Evolutionary conservation across 2,888 invertebrate species (phyloP).

Genomic region (Ypsolopha sequella): DNA sequence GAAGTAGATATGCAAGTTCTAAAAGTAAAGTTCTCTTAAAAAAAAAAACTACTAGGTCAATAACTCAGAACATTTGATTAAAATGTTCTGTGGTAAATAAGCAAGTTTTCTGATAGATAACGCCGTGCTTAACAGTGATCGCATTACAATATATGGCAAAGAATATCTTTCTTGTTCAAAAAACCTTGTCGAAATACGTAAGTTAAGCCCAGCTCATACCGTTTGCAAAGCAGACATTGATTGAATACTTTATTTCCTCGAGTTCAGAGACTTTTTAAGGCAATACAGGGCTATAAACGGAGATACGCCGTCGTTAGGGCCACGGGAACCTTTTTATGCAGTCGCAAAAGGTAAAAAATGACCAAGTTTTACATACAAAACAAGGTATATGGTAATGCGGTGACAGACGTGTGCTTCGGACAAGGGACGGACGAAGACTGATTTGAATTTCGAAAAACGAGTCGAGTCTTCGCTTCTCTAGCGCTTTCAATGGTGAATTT

Average conservation of each 20-base stretch:
- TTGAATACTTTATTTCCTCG: neutral
- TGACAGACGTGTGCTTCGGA: constrained; percentile 39
- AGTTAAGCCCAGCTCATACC: neutral
- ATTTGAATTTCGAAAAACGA: constrained; percentile 63
- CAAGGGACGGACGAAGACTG: constrained; percentile 47
- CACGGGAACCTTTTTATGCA: neutral
- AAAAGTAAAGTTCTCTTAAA: too few species aligned
- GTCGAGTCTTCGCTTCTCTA: constrained; percentile 27
- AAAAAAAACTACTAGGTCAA: too few species aligned
- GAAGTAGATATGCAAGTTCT: too few species aligned
- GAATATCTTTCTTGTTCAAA: too few species aligned
- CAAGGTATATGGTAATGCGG: constrained; percentile 50
- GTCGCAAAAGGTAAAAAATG: neutral
- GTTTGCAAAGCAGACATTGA: neutral
- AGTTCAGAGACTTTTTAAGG: neutral
- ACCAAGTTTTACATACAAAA: constrained; percentile 34
- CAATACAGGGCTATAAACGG: neutral
- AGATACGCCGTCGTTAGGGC: neutral
- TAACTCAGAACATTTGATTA: too few species aligned
- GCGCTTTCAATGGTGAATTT: constrained; percentile 55
- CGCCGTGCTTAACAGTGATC: too few species aligned
- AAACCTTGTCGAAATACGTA: neutral
- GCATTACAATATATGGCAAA: too few species aligned
- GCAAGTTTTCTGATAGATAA: too few species aligned
- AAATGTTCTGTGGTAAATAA: too few species aligned